Evolutionary conservation across 2,113 vertebrate genomes (phyloP).

Genomic region (Rhineura floridana): DNA sequence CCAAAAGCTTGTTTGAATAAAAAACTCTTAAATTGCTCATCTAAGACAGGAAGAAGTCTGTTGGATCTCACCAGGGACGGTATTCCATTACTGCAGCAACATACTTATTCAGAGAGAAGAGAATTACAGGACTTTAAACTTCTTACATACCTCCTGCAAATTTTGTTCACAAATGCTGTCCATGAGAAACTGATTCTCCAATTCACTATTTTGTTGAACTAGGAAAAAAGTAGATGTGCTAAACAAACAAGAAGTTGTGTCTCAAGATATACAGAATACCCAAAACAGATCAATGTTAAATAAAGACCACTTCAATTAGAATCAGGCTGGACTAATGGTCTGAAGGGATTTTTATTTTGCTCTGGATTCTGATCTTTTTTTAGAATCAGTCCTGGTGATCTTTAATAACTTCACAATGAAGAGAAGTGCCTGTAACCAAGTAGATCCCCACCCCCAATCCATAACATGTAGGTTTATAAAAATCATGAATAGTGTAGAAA

Average conservation of each 20-base stretch:
- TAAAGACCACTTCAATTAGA: not conserved
- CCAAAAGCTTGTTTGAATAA: not conserved
- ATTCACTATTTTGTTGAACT: constrained; percentile 84
- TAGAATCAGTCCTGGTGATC: not conserved
- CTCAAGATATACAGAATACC: not conserved
- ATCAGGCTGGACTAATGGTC: not conserved
- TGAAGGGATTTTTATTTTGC: not conserved
- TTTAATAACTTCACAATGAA: not conserved
- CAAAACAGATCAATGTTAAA: not conserved
- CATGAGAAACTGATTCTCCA: constrained; percentile 84
- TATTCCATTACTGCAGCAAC: not conserved
- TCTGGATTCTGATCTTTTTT: not conserved
- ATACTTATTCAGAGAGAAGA: not conserved
- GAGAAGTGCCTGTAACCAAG: not conserved
- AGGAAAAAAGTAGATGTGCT: constrained; percentile 25
- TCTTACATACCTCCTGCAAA: constrained; percentile 79
- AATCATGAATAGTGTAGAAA: not conserved
- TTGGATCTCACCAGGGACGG: not conserved
- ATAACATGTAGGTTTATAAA: not conserved
- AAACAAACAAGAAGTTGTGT: not conserved
- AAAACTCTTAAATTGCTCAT: not conserved
- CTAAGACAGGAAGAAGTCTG: not conserved
- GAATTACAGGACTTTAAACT: not conserved
- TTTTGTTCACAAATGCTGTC: constrained; percentile 77
- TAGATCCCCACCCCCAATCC: not conserved